Evolutionary conservation across 2,113 vertebrate genomes (phyloP).

Genomic region (Eleginops maclovinus): DNA sequence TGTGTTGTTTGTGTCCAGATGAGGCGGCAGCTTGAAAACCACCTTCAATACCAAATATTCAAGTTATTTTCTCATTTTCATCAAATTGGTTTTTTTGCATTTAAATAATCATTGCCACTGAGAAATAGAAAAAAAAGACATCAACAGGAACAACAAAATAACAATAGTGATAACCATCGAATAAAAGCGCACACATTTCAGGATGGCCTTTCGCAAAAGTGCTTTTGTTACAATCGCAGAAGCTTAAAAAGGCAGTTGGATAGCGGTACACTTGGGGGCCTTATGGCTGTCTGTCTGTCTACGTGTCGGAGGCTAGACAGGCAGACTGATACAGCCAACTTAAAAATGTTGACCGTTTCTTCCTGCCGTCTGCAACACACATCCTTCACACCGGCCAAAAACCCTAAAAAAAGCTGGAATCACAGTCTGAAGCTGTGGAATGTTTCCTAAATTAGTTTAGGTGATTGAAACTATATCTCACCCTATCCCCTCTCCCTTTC

Average conservation of each 20-base stretch:
- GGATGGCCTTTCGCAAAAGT: constrained; percentile 85
- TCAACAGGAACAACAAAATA: constrained; percentile 73
- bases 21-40: constrained; percentile 67
- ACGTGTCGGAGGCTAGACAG: constrained; percentile 36
- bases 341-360: constrained; percentile 39
- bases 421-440: constrained; percentile 81
- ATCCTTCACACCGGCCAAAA: constrained; percentile 53
- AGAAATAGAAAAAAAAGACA: constrained; percentile 63
- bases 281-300: constrained; percentile 47
- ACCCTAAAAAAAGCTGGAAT: constrained; percentile 70
- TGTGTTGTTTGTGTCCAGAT: constrained; percentile 63
- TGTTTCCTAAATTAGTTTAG: constrained; percentile 73
- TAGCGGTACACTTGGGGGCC: constrained; percentile 52
- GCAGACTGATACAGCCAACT: constrained; percentile 42
- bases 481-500: constrained; percentile 34
- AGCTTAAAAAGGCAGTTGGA: constrained; percentile 77
- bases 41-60: constrained; percentile 81
- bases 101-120: constrained; percentile 81
- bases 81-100: constrained; percentile 72
- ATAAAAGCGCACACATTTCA: constrained; percentile 78
- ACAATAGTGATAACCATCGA: constrained; percentile 78
- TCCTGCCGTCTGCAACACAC: constrained; percentile 32
- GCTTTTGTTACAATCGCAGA: constrained; percentile 85
- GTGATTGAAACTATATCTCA: constrained; percentile 54
- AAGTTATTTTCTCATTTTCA: constrained; percentile 76